Conservation (phyloP, 2,888 invertebrate species). For the Trichopria drosophilae region DNA sequence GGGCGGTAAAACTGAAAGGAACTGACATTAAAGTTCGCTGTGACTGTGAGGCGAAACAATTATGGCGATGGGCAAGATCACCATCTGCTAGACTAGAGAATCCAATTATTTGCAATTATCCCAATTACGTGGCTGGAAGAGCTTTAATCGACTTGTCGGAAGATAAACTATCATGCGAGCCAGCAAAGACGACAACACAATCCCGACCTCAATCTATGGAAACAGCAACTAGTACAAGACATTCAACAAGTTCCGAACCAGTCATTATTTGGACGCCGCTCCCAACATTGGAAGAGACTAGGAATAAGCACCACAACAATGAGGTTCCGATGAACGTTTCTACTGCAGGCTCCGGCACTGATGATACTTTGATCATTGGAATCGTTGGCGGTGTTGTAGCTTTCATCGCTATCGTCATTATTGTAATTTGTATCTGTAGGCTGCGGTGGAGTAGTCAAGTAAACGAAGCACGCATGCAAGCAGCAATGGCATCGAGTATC, state of each 20-base stretch:
- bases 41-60: slow-evolving; percentile 79
- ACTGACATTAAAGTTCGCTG: slow-evolving; percentile 79
- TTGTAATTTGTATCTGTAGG: slow-evolving; percentile 86
- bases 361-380: slow-evolving; percentile 92
- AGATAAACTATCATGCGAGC: slow-evolving; percentile 80
- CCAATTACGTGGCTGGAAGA: slow-evolving; percentile 71
- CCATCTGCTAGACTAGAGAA: slow-evolving; percentile 15
- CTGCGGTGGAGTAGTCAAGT: slow-evolving; percentile 66
- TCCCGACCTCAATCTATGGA: slow-evolving; percentile 57
- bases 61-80: slow-evolving; percentile 77
- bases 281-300: slow-evolving; percentile 60
- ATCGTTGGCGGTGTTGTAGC: slow-evolving; percentile 91
- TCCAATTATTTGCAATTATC: slow-evolving; percentile 67
- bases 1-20: slow-evolving; percentile 74
- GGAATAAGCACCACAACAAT: slow-evolving; percentile 62
- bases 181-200: slow-evolving; percentile 62
- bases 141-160: slow-evolving; percentile 76
- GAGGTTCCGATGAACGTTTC: slow-evolving; percentile 51
- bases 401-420: slow-evolving; percentile 84
- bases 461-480: slow-evolving; percentile 50
- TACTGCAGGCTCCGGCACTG: slow-evolving; percentile 71
- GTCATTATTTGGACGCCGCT: slow-evolving; percentile 94
- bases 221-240: slow-evolving; percentile 58
- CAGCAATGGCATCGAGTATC: slow-evolving; percentile 49
- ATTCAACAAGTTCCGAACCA: slow-evolving; percentile 71